Evolutionary conservation across 2,888 invertebrate species (phyloP).

Genomic region (Gandaritis pyraliata): DNA sequence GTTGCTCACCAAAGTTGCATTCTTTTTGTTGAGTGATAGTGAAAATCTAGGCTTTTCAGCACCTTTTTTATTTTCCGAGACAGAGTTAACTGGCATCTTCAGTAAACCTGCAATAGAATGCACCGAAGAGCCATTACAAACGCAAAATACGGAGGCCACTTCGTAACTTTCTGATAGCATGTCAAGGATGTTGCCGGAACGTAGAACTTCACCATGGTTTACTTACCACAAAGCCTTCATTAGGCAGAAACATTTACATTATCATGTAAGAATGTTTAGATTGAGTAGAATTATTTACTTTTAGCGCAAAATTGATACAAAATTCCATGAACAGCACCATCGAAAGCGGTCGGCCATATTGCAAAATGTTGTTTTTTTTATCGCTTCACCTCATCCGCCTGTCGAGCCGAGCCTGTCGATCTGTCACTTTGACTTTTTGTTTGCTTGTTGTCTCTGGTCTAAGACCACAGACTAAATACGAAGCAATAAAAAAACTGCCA

Average conservation of each 20-base stretch:
- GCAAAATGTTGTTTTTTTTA: constrained; percentile 50
- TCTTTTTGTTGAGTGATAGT: constrained; percentile 74
- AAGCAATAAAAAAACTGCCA: too few relatives aligned
- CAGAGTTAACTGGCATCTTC: constrained; percentile 83
- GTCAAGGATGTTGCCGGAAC: constrained; percentile 67
- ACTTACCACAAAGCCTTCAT: constrained; percentile 73
- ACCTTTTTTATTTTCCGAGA: constrained; percentile 74
- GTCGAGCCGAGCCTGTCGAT: background rate
- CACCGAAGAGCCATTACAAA: constrained; percentile 37
- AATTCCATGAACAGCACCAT: constrained; percentile 67
- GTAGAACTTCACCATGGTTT: constrained; percentile 43
- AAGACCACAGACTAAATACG: background rate
- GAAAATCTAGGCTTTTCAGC: constrained; percentile 74
- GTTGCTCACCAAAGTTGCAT: constrained; percentile 71
- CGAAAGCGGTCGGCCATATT: constrained; percentile 76
- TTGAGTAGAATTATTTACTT: constrained; percentile 54
- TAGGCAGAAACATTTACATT: constrained; percentile 77
- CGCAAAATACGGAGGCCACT: constrained; percentile 53
- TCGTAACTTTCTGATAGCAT: constrained; percentile 66
- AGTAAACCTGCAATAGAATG: constrained; percentile 73
- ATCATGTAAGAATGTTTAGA: constrained; percentile 70
- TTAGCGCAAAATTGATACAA: constrained; percentile 61
- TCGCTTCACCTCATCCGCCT: too few relatives aligned
- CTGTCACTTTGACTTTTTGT: constrained; percentile 18
- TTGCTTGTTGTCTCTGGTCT: constrained; percentile 19